Evolutionary conservation across 2,888 invertebrate species (phyloP).

Genomic region (Hypsopygia costalis): DNA sequence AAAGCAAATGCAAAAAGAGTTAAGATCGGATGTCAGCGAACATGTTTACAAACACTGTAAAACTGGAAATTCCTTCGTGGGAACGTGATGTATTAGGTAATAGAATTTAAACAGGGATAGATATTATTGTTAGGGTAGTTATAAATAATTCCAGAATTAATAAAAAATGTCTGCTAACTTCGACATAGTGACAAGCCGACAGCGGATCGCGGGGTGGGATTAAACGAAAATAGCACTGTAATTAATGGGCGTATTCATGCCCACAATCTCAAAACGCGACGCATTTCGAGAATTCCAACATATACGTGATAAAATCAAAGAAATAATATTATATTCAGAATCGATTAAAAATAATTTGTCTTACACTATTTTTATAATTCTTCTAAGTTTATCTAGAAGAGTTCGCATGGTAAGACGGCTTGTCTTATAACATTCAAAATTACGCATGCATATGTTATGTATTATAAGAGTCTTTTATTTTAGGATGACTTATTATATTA

Average conservation of each 20-base stretch:
- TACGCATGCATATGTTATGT: too few relatives aligned
- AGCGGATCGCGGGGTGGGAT: slow-evolving; percentile 63
- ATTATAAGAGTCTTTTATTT: too few relatives aligned
- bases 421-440: too few relatives aligned
- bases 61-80: slow-evolving; percentile 12
- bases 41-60: slow-evolving; percentile 21
- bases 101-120: slow-evolving; percentile 19
- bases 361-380: too few relatives aligned
- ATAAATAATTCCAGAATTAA: slow-evolving; percentile 19
- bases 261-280: slow-evolving; percentile 59
- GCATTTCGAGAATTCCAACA: slow-evolving; percentile 52
- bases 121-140: slow-evolving; percentile 13
- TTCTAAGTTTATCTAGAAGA: too few relatives aligned
- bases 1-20: slow-evolving; percentile 13
- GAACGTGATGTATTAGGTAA: slow-evolving; percentile 19
- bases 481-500: too few relatives aligned
- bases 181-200: slow-evolving; percentile 54
- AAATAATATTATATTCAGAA: slow-evolving; percentile 30
- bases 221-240: slow-evolving; percentile 69
- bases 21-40: slow-evolving; percentile 24
- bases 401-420: too few relatives aligned
- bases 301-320: slow-evolving; percentile 24
- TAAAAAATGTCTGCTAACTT: slow-evolving; percentile 41
- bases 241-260: slow-evolving; percentile 64
- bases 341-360: too few relatives aligned